Percentiles rank a stretch among this genome's conserved stretches.
Evolutionary conservation across 2,113 vertebrate species (phyloP).

Genomic region (Sphaerodactylus townsendi): DNA sequence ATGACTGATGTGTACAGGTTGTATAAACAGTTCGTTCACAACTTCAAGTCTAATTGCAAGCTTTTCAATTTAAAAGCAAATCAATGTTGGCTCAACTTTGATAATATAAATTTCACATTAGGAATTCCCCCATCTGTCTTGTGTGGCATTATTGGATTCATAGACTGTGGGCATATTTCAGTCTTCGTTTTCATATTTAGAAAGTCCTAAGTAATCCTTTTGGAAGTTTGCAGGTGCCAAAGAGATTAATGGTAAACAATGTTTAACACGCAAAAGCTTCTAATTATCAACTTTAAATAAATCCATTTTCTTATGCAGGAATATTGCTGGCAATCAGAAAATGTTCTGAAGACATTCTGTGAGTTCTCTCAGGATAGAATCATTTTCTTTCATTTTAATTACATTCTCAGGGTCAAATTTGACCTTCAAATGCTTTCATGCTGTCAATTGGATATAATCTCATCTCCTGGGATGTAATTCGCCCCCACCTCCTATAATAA

Average conservation of each 20-base stretch:
- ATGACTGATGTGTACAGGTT: background rate
- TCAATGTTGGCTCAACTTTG: background rate
- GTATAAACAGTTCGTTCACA: background rate
- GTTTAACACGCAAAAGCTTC: background rate
- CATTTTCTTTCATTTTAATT: background rate
- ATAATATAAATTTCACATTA: slow-evolving; percentile 4
- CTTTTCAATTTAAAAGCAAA: slow-evolving; percentile 18
- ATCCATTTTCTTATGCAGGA: background rate
- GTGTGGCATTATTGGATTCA: background rate
- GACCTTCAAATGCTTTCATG: rapidly evolving
- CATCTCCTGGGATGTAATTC: rapidly evolving
- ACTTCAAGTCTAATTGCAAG: slow-evolving; percentile 29
- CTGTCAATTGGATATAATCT: background rate
- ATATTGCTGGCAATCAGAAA: background rate
- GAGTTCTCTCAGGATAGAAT: background rate
- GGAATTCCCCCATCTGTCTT: background rate
- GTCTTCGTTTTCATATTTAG: slow-evolving; percentile 19
- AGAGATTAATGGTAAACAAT: background rate
- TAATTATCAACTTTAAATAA: background rate
- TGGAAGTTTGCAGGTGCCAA: background rate
- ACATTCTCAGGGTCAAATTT: background rate
- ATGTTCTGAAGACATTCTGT: background rate
- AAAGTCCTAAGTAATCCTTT: slow-evolving; percentile 4
- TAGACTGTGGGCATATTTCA: slow-evolving; percentile 25
- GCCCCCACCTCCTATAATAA: background rate